Evolutionary conservation across 1,140 invertebrate genomes (phyloP).

Genomic region (Plutomurus gul): DNA sequence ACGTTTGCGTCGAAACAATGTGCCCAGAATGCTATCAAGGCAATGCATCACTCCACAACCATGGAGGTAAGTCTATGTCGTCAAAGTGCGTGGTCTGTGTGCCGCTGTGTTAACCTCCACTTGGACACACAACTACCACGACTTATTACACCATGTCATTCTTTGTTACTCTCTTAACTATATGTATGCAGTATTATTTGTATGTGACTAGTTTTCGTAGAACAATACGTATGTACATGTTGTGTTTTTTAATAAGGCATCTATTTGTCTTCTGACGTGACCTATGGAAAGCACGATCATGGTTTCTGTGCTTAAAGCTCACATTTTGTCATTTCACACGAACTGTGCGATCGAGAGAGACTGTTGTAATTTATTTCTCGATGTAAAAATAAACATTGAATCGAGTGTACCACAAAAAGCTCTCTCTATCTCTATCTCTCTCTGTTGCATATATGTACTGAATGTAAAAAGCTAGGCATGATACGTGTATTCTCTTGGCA

Average conservation of each 20-base stretch:
- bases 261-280: not conserved
- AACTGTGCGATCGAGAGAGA: not conserved
- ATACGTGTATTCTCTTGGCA: too few species aligned
- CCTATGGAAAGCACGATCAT: slow-evolving; percentile 1
- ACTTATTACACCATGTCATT: not conserved
- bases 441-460: too few species aligned
- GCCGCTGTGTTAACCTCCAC: not conserved
- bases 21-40: slow-evolving; percentile 94
- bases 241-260: not conserved
- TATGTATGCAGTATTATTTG: not conserved
- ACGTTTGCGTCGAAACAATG: slow-evolving; percentile 95
- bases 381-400: not conserved
- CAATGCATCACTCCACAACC: slow-evolving; percentile 95
- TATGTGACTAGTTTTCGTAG: slow-evolving; percentile 4
- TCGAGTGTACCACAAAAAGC: not conserved
- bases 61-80: slow-evolving; percentile 77
- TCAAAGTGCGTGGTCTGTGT: not conserved
- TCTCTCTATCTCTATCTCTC: not conserved
- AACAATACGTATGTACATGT: not conserved
- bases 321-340: slow-evolving; percentile 15
- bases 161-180: not conserved
- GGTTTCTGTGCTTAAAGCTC: slow-evolving; percentile 21
- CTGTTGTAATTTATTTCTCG: slow-evolving; percentile 24
- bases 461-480: too few species aligned
- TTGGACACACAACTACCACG: not conserved